Evolutionary conservation across 1,140 invertebrate species (phyloP), one percentile per base, ranked within the genome.

Genomic region (Subanguina moxae): DNA sequence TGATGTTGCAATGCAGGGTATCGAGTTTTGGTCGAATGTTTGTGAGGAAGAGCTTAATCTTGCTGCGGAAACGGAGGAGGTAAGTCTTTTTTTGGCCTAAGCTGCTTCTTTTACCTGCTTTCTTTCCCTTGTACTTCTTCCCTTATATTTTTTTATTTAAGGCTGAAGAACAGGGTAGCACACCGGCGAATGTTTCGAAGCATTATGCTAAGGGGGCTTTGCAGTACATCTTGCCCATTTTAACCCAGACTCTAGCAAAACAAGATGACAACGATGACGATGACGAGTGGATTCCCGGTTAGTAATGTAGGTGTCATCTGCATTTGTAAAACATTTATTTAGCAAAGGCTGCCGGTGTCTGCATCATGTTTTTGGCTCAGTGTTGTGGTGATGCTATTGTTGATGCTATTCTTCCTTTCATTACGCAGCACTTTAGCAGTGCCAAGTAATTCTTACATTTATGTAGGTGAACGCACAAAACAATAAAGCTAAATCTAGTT

Each of bases 1-100:
- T 85, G 93, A 97, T 75, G 90, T 99, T 56, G 90, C 93, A 28
- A 86, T 99, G 46, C 96, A 99, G 86, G 96, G 96, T 73, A 98
- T 99, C 84, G 96, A 99, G 84, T 99, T 99, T 85, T 99, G 96
- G 96, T 98, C 94, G 0, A 97, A 95, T 82, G 94, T 98, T 0
- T 95, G 94, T 80, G 96, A 99, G 85, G 95, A 97, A 85, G 96
- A 99, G 86, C 91, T 97, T 28, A 94, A 97, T 85, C 85, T 99
- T 71, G 89, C 90, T 3, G 92, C 96, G 82, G 94, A 97, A 84
- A 90, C 91, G 72, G 89, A 89, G 46, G 95, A 98, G 76, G 86
- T 86, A 78, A 5, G 27, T 61, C 8, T 61, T 61, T 32, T n/a
- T 25, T 7, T 25, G 13, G 5, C 19, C 1, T n/a, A 19, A 61